Evolutionary conservation across 2,888 invertebrate genomes (phyloP).

Genomic region (Siphlonurus alternatus): DNA sequence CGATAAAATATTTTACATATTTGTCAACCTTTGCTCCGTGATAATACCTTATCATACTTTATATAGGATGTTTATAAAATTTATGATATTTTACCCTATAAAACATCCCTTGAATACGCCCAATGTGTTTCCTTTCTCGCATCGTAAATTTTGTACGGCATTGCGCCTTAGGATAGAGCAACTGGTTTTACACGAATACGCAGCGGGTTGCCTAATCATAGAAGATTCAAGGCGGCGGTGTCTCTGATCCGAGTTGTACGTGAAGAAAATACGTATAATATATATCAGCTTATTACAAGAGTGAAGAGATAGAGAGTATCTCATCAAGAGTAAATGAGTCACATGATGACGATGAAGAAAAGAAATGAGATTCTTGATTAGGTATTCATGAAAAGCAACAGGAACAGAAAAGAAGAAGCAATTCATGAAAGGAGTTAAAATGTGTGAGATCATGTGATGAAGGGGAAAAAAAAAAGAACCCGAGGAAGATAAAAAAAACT

Average conservation of each 20-base stretch:
- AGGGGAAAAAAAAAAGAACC: no score
- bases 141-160: not conserved
- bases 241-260: no score
- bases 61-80: not conserved
- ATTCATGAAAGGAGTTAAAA: not conserved
- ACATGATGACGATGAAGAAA: not conserved
- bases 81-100: not conserved
- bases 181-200: not conserved
- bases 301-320: not conserved
- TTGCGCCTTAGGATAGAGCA: not conserved
- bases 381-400: not conserved
- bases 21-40: no score
- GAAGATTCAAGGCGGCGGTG: no score
- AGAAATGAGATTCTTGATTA: not conserved
- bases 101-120: not conserved
- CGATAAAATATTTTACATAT: no score
- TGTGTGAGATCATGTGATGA: not conserved
- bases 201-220: not conserved
- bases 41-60: no score
- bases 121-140: not conserved
- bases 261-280: no score
- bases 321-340: not conserved
- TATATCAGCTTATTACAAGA: not conserved
- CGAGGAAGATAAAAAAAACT: no score
- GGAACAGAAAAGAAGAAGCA: not conserved